Conservation (phyloP, 2,888 invertebrate species). For the Suillia variegata region DNA sequence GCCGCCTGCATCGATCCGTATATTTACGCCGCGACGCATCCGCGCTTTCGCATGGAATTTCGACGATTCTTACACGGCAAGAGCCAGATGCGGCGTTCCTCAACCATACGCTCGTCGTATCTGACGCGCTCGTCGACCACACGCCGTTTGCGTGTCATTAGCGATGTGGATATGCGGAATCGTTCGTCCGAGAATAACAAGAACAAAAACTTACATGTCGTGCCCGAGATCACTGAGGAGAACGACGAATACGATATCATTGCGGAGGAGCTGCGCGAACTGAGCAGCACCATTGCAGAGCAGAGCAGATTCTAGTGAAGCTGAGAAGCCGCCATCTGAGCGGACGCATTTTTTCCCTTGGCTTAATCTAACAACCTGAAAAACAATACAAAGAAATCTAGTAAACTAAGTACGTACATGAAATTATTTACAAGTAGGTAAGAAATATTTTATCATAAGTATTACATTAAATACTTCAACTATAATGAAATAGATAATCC, state of each 20-base stretch:
- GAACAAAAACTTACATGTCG: conserved; percentile 45
- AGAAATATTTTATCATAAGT: too few species aligned
- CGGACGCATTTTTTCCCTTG: too few species aligned
- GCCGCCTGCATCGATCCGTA: conserved; percentile 83
- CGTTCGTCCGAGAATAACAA: conserved; percentile 34
- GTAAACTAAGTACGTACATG: too few species aligned
- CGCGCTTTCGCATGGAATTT: conserved; percentile 71
- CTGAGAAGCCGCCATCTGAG: too few species aligned
- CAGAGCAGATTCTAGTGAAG: conserved; percentile 44
- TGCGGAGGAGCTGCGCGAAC: conserved; percentile 27
- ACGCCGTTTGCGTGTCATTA: conserved; percentile 38
- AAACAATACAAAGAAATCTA: too few species aligned
- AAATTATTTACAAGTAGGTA: too few species aligned
- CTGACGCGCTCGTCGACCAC: conserved; percentile 46
- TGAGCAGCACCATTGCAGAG: conserved; percentile 27
- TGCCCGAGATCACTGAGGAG: conserved; percentile 48
- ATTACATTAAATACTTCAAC: too few species aligned
- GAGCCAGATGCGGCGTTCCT: conserved; percentile 43
- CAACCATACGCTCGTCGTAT: conserved; percentile 50
- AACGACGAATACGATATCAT: conserved; percentile 39
- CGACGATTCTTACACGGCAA: conserved; percentile 48
- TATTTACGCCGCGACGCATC: conserved; percentile 80
- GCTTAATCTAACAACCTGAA: too few species aligned
- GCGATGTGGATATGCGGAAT: conserved; percentile 27
- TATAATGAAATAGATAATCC: too few species aligned